phyloP scores from a whole-genome alignment of 2,113 vertebrate species.

The Pardalotus punctatus region DNA sequence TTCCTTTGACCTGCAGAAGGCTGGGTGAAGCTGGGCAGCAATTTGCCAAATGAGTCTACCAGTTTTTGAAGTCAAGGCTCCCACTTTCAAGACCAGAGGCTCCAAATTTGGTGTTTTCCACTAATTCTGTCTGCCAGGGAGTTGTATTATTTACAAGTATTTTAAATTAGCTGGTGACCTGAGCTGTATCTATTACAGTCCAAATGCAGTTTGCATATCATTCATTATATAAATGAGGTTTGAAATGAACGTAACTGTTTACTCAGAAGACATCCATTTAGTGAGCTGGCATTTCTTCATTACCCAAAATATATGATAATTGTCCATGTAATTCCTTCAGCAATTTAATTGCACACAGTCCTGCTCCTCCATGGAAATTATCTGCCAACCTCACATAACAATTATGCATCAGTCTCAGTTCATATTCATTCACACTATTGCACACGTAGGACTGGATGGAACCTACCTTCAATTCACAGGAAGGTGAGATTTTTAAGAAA shows the following conservation, averaged over 20 bases:
- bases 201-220: conserved; percentile 33
- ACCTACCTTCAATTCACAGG: not conserved
- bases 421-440: not conserved
- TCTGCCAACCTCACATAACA: conserved; percentile 37
- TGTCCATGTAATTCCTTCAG: conserved; percentile 61
- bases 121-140: not conserved
- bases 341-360: conserved; percentile 59
- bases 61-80: not conserved
- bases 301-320: conserved; percentile 63
- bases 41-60: not conserved
- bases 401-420: conserved; percentile 2
- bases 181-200: not conserved
- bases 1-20: not conserved
- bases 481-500: not conserved
- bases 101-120: not conserved
- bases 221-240: conserved; percentile 45
- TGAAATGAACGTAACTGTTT: conserved; percentile 50
- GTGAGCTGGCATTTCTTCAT: conserved; percentile 62
- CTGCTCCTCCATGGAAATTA: conserved; percentile 46
- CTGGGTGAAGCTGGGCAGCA: not conserved
- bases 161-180: conserved; percentile 39
- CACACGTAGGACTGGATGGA: not conserved
- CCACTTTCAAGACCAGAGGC: not conserved
- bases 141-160: not conserved
- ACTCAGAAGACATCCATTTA: conserved; percentile 64